A percentile compares a stretch with the other conserved stretches of the same genome.
phyloP scores from a whole-genome alignment of 2,113 vertebrate species.

The Setophaga kirtlandii region DNA sequence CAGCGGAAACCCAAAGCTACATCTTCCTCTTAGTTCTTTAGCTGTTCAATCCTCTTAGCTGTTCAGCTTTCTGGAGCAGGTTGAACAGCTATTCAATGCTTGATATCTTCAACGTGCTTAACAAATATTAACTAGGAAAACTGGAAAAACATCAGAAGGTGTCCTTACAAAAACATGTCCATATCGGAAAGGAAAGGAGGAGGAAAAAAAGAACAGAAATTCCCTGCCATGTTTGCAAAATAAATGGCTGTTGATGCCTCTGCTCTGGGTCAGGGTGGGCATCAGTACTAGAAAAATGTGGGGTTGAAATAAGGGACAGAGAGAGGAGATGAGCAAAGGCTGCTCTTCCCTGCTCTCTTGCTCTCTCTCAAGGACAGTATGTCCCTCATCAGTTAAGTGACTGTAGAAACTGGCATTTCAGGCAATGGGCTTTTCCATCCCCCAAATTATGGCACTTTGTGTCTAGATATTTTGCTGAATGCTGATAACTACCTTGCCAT shows the following conservation, averaged over 20 bases:
- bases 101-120: background rate
- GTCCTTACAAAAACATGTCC: background rate
- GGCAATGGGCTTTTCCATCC: background rate
- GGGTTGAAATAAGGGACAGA: background rate
- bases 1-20: background rate
- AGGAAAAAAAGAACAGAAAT: background rate
- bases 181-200: background rate
- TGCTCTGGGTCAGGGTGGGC: background rate
- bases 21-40: background rate
- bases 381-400: background rate
- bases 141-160: background rate
- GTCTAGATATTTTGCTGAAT: background rate
- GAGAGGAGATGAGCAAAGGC: background rate
- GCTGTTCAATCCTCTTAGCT: no score
- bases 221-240: background rate
- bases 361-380: background rate
- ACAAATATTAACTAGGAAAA: background rate
- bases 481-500: background rate
- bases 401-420: background rate
- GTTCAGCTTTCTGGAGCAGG: background rate
- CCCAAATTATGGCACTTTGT: background rate
- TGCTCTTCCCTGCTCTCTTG: background rate
- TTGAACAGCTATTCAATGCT: background rate
- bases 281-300: background rate
- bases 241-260: background rate